A percentile compares a stretch with the other conserved stretches of the same genome.
Evolutionary conservation across 2,888 invertebrate species (phyloP).

Genomic region (Trichacis sp.): DNA sequence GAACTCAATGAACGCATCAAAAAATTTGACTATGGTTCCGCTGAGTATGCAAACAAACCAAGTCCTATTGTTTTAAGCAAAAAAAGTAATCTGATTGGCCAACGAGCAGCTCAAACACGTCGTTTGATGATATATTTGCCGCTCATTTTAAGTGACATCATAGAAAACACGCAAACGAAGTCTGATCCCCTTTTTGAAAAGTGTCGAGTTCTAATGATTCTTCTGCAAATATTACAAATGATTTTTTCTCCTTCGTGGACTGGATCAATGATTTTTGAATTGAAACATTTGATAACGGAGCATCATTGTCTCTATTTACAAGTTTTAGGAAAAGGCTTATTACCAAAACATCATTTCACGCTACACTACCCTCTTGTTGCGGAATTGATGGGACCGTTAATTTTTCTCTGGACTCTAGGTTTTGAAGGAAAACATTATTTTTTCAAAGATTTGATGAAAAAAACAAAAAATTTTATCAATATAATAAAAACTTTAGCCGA

Average conservation of each 20-base stretch:
- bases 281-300: conserved; percentile 13
- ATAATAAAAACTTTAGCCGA: background rate
- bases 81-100: conserved; percentile 20
- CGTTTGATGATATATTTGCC: conserved; percentile 33
- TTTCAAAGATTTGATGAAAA: conserved; percentile 2
- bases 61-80: conserved; percentile 25
- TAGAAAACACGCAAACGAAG: too few relatives aligned
- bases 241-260: conserved; percentile 7
- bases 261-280: conserved; percentile 10
- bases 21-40: conserved; percentile 20
- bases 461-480: background rate
- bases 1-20: background rate
- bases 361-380: conserved; percentile 12
- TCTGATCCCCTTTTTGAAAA: too few relatives aligned
- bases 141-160: conserved; percentile 24
- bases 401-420: conserved; percentile 1
- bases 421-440: conserved; percentile 9
- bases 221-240: conserved; percentile 3
- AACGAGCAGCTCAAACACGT: conserved; percentile 30
- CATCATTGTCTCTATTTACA: background rate
- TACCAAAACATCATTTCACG: conserved; percentile 20
- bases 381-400: conserved; percentile 9
- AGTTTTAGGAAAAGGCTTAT: background rate
- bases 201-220: conserved; percentile 4
- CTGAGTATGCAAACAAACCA: conserved; percentile 22